Conservation (phyloP, 2,113 vertebrate genomes). For the Neopipo cinnamomea region DNA sequence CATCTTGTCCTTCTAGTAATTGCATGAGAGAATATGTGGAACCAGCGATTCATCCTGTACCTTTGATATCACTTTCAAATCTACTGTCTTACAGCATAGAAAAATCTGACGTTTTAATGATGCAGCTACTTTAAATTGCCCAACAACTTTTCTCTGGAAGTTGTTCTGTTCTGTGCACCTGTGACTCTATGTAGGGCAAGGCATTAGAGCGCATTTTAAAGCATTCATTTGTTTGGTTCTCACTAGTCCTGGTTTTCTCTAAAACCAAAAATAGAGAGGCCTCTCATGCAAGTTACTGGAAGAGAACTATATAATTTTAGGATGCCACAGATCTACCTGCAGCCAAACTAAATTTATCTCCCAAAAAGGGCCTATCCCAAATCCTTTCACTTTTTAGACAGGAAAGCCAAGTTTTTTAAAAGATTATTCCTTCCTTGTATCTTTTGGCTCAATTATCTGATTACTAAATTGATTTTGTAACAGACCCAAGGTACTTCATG, state of each 20-base stretch:
- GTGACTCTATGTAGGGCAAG: not conserved
- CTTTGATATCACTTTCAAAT: not conserved
- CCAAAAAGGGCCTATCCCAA: not conserved
- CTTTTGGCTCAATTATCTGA: constrained; percentile 18
- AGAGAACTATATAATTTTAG: not conserved
- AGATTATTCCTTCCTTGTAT: not conserved
- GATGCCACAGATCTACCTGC: not conserved
- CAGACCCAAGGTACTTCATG: not conserved
- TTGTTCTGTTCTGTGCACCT: not conserved
- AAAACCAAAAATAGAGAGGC: not conserved
- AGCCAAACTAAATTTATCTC: not conserved
- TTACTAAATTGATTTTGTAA: constrained; percentile 42
- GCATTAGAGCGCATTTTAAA: not conserved
- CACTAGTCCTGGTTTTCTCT: not conserved
- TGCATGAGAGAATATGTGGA: not conserved
- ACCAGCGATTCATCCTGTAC: not conserved
- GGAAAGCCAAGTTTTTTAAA: not conserved
- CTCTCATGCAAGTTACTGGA: not conserved
- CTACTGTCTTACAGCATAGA: not conserved
- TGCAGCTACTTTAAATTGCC: not conserved
- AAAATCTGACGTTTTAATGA: not conserved
- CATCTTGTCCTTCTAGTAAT: not conserved
- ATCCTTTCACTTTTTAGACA: not conserved
- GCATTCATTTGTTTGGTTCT: not conserved
- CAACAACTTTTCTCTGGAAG: not conserved